Percentiles rank a stretch among this genome's conserved stretches.
These are phyloP conservation scores for Ooceraea biroi DNA, from an alignment of 1,140 invertebrate genomes.

Conservation along the genomic window DNA sequence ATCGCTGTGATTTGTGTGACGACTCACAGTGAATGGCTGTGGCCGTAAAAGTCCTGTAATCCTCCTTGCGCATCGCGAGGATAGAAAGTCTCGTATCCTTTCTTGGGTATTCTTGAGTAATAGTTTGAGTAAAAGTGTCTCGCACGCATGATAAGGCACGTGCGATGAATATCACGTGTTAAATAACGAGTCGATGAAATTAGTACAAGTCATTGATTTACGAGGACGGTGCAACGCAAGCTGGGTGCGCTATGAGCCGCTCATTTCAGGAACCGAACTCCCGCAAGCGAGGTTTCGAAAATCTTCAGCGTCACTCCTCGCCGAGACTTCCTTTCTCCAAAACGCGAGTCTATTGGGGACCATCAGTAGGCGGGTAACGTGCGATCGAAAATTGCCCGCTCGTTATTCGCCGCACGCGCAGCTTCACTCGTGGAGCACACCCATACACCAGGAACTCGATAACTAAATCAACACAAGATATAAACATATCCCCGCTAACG, in stretches of 20 bases:
- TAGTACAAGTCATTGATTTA: constrained; percentile 2
- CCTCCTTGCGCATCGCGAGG: no score
- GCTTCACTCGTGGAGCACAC: constrained; percentile 14
- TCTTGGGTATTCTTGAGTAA: no score
- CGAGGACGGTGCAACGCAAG: background rate
- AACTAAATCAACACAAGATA: constrained; percentile 33
- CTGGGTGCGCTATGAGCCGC: constrained; percentile 2
- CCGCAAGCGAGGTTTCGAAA: constrained; percentile 33
- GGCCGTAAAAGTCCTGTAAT: no score
- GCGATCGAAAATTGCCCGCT: constrained; percentile 46
- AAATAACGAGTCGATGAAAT: background rate
- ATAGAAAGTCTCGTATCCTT: no score
- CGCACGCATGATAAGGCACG: background rate
- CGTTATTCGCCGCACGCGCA: constrained; percentile 46
- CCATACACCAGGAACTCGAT: constrained; percentile 42
- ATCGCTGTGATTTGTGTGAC: no score
- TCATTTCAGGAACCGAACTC: constrained; percentile 36
- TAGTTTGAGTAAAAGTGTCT: no score
- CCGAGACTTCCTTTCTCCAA: constrained; percentile 45
- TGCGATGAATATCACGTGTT: background rate
- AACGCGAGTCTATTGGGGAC: constrained; percentile 33
- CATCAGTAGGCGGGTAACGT: constrained; percentile 47
- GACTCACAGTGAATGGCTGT: no score
- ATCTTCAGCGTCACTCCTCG: constrained; percentile 28
- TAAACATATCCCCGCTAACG: background rate